phyloP scores from a whole-genome alignment of 2,888 invertebrate species.

The Epistrophella euchroma region DNA sequence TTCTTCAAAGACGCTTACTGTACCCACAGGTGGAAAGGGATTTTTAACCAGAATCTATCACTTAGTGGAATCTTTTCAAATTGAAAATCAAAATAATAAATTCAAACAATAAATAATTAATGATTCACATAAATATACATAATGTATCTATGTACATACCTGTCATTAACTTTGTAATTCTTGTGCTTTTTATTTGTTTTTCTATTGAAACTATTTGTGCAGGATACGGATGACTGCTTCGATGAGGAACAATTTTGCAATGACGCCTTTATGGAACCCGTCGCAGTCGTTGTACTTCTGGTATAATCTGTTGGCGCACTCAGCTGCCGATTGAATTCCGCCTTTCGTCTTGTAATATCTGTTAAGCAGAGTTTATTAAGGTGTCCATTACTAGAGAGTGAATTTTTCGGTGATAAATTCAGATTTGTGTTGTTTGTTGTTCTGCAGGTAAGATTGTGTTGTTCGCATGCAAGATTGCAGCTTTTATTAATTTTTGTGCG shows the following conservation, averaged over 20 bases:
- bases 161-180: conserved; percentile 82
- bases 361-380: conserved; percentile 82
- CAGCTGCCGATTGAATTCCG: conserved; percentile 84
- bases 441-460: conserved; percentile 80
- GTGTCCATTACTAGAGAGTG: conserved; percentile 82
- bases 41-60: conserved; percentile 15
- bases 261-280: conserved; percentile 78
- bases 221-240: conserved; percentile 82
- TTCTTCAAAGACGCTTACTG: conserved; percentile 8
- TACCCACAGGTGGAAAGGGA: not conserved
- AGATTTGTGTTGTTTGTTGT: conserved; percentile 78
- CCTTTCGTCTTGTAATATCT: conserved; percentile 82
- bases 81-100: conserved; percentile 14
- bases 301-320: conserved; percentile 83
- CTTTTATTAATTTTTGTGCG: conserved; percentile 82
- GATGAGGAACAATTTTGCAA: conserved; percentile 80
- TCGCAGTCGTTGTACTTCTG: conserved; percentile 74
- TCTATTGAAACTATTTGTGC: conserved; percentile 83
- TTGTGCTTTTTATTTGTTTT: conserved; percentile 82
- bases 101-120: not conserved
- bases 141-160: conserved; percentile 79
- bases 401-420: conserved; percentile 81
- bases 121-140: not conserved
- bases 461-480: conserved; percentile 81
- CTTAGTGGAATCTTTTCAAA: conserved; percentile 28